These are phyloP conservation scores for Semotilus atromaculatus DNA, from an alignment of 2,797 vertebrate genomes.

Conservation along the genomic window DNA sequence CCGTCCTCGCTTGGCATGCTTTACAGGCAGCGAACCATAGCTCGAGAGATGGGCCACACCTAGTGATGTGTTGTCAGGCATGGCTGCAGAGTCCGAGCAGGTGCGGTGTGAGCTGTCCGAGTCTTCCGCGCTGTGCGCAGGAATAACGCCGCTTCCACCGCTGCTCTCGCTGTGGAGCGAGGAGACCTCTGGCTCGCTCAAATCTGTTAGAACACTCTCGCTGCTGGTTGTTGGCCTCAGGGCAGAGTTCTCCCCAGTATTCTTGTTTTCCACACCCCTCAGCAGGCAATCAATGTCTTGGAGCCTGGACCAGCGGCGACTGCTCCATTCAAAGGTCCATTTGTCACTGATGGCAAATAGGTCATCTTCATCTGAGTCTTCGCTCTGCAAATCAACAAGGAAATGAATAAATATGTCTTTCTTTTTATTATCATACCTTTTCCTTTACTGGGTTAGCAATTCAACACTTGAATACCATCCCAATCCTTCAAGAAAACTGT, in stretches of 20 bases:
- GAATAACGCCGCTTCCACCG: constrained; percentile 82
- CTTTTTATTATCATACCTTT: neutral
- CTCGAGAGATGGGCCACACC: constrained; percentile 69
- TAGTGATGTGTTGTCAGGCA: constrained; percentile 79
- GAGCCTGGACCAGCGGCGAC: constrained; percentile 94
- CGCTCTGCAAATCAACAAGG: constrained; percentile 79
- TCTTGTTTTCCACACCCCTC: constrained; percentile 77
- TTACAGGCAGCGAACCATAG: constrained; percentile 73
- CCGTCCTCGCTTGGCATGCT: constrained; percentile 81
- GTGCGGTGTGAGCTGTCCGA: constrained; percentile 78
- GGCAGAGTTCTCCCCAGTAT: constrained; percentile 76
- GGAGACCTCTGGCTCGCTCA: constrained; percentile 93
- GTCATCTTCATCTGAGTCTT: constrained; percentile 99
- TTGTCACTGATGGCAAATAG: constrained; percentile 96
- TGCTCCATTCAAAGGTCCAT: constrained; percentile 98
- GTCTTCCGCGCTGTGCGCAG: constrained; percentile 76
- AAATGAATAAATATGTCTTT: constrained; percentile 11
- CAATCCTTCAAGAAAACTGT: neutral
- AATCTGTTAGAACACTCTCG: constrained; percentile 94
- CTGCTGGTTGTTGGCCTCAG: constrained; percentile 92
- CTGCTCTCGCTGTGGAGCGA: constrained; percentile 96
- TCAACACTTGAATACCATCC: neutral
- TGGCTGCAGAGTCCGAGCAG: constrained; percentile 77
- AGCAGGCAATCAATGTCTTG: constrained; percentile 88
- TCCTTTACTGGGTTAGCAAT: neutral